Evolutionary conservation across 2,113 vertebrate genomes (phyloP).

Genomic region (Emydocephalus ijimae): DNA sequence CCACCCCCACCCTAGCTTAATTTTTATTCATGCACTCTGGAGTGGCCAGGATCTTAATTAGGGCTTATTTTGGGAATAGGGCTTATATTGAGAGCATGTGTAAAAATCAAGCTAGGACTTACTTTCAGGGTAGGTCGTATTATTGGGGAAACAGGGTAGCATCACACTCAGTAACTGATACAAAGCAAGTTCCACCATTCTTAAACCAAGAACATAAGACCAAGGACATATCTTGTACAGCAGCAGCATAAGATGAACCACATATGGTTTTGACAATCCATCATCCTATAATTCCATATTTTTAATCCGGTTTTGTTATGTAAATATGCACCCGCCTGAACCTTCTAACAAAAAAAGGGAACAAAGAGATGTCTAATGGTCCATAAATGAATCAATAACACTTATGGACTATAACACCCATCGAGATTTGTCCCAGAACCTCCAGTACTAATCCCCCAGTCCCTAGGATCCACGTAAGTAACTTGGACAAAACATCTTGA

Average conservation of each 20-base stretch:
- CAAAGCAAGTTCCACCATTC: neutral
- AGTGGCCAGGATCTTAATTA: no score
- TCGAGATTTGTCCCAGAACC: neutral
- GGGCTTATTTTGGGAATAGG: no score
- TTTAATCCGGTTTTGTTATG: neutral
- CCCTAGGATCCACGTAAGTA: neutral
- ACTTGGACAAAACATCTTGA: neutral
- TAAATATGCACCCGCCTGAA: neutral
- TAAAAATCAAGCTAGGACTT: no score
- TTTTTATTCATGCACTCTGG: no score
- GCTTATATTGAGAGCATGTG: no score
- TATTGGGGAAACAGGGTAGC: no score
- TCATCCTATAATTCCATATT: neutral
- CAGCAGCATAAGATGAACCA: neutral
- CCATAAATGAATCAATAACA: neutral
- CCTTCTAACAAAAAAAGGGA: neutral
- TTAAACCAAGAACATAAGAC: neutral
- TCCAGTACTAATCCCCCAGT: neutral
- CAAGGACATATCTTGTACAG: neutral
- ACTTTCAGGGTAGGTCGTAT: no score
- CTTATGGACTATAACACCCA: neutral
- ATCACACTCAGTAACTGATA: neutral
- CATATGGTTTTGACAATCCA: neutral
- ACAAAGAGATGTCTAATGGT: neutral
- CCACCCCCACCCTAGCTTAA: no score